These are phyloP conservation scores for Allobates femoralis DNA, from an alignment of 2,797 vertebrate genomes.

Conservation along the genomic window DNA sequence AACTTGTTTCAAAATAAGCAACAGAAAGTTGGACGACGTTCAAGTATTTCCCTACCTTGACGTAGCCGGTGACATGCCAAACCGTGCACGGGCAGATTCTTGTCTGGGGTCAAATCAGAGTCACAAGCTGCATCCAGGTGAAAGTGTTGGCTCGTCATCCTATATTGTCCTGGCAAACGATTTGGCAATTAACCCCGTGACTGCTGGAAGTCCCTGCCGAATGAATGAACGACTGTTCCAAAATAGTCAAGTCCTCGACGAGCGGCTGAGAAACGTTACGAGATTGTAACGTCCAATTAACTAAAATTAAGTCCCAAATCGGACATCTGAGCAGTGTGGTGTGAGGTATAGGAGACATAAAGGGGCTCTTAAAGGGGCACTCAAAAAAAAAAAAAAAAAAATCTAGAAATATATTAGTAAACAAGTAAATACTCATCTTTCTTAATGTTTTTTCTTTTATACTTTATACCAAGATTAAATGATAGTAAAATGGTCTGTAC, in stretches of 20 bases:
- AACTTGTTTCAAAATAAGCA: slow-evolving; percentile 60
- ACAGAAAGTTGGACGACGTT: slow-evolving; percentile 57
- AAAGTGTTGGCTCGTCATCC: slow-evolving; percentile 47
- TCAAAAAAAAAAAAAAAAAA: neutral
- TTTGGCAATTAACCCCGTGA: slow-evolving; percentile 47
- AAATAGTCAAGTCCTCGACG: slow-evolving; percentile 2
- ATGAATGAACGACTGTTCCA: slow-evolving; percentile 21
- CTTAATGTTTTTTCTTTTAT: neutral
- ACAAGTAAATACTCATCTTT: neutral
- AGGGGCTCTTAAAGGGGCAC: neutral
- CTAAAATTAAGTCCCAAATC: neutral
- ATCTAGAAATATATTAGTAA: neutral
- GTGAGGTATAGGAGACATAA: neutral
- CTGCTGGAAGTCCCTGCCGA: neutral
- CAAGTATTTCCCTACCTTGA: slow-evolving; percentile 48
- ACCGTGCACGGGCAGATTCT: slow-evolving; percentile 54
- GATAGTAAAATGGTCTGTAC: neutral
- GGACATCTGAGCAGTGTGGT: neutral
- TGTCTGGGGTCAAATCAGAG: slow-evolving; percentile 59
- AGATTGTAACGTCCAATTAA: slow-evolving; percentile 5
- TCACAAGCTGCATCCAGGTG: slow-evolving; percentile 55
- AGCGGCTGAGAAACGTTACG: slow-evolving; percentile 5
- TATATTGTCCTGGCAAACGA: slow-evolving; percentile 26
- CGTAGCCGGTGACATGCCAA: slow-evolving; percentile 53
- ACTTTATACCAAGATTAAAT: neutral